Base-by-base conservation (phyloP, 2,888 invertebrate genomes). In the Cryptops parisi region DNA sequence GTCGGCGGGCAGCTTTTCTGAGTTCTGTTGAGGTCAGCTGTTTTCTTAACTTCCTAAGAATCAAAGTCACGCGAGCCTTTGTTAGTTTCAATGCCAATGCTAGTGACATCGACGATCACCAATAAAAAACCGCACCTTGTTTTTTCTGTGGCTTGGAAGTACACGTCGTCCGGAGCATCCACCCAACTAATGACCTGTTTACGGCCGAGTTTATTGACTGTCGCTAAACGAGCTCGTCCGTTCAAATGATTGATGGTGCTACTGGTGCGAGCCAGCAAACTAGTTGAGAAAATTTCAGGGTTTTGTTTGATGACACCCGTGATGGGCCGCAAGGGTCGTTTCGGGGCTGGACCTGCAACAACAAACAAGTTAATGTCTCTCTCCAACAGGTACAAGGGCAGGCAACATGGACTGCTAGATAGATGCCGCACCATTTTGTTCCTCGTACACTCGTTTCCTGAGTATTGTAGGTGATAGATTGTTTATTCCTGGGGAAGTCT, bases 131-230 rank as follows among this genome's bases (percentile, higher is more conserved):
- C 82, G 76, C 74, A 91, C 93, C 86, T 93, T 72, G 86, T 86
- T 62, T 79, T 77, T 63, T 87, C 86, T 46, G 87, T 89, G 63
- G 90, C 90, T 69, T 86, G 80, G 74, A 91, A 94, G 74, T 89
- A 94, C 60, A 94, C 84, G 74, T 96, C 94, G 69, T 96, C 94
- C 22, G 93, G 93, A 54, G 93, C 93, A 72, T 96, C 94, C 83
- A 91, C 90, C 91, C 91, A 93, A 67, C 90, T 91, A 68, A 93
- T 89, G 64, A 91, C 88, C 73, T 89, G 90, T 66, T 91, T 89
- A 57, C 67, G 64, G 33, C 80, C 79, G 22, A 83, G 80, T 57
- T 85, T 78, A 55, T 84, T 81, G 71, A 84, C 81, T 64, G 81
- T 79, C 62, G 84, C 79, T 64, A 82, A 80, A 69, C 84, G 83